phyloP scores from a whole-genome alignment of 2,888 invertebrate species.

The Drosophila kuntzei region DNA sequence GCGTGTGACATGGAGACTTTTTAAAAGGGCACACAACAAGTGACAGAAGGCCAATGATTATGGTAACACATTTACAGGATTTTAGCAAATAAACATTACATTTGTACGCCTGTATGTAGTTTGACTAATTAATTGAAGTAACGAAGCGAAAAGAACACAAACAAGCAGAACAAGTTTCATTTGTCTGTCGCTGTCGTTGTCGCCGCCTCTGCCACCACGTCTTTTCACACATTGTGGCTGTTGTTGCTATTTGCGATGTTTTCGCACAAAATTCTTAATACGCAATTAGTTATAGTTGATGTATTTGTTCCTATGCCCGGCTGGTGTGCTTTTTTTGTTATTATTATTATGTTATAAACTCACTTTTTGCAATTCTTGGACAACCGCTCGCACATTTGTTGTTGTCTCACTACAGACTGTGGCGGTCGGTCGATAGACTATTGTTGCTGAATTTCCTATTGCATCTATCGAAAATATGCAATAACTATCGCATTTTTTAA shows the following conservation, averaged over 20 bases:
- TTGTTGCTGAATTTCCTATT: slow-evolving; percentile 1
- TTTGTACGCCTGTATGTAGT: slow-evolving; percentile 11
- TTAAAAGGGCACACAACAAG: slow-evolving; percentile 55
- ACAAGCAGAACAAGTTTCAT: slow-evolving; percentile 63
- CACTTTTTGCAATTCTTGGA: slow-evolving; percentile 59
- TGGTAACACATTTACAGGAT: slow-evolving; percentile 21
- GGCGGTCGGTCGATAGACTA: slow-evolving; percentile 42
- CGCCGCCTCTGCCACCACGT: slow-evolving; percentile 1
- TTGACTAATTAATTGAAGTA: slow-evolving; percentile 70
- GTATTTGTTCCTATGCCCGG: slow-evolving; percentile 2
- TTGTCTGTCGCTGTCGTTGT: slow-evolving; percentile 16
- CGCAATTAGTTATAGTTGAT: slow-evolving; percentile 20
- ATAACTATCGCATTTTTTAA: neutral
- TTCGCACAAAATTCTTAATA: slow-evolving; percentile 20
- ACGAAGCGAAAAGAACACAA: slow-evolving; percentile 68
- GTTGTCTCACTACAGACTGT: slow-evolving; percentile 54
- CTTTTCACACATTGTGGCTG: slow-evolving; percentile 25
- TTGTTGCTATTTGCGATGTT: slow-evolving; percentile 12
- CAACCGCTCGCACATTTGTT: slow-evolving; percentile 61
- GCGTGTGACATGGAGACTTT: slow-evolving; percentile 15
- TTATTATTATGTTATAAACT: slow-evolving; percentile 39
- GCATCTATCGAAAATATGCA: neutral
- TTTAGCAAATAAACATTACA: slow-evolving; percentile 10
- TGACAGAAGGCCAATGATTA: slow-evolving; percentile 38
- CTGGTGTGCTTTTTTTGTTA: slow-evolving; percentile 17